phyloP scores from a whole-genome alignment of 92 coral and sea anemone genomes.

The Epizoanthus scotinus region DNA sequence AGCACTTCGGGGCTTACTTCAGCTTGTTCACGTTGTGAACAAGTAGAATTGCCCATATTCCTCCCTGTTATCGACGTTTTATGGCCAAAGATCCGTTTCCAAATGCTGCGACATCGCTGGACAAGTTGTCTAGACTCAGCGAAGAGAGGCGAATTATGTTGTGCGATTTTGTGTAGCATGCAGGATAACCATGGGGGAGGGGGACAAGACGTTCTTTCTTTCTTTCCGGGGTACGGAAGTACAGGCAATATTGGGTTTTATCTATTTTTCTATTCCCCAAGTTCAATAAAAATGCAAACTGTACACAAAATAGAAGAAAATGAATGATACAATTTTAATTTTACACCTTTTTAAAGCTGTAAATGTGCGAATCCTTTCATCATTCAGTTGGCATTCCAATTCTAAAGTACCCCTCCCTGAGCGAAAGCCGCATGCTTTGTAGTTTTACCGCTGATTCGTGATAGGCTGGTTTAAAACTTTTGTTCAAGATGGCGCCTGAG shows the following conservation, averaged over 20 bases:
- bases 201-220: not conserved
- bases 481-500: conserved; percentile 93
- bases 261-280: not conserved
- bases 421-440: conserved; percentile 64
- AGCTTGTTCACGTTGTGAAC: conserved; percentile 91
- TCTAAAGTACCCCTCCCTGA: conserved; percentile 40
- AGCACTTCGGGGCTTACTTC: conserved; percentile 96
- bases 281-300: no score
- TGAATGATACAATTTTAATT: no score
- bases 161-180: conserved; percentile 60
- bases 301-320: no score
- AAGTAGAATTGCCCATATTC: conserved; percentile 97
- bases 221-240: conserved; percentile 3
- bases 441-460: conserved; percentile 69
- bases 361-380: no score
- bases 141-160: conserved; percentile 57
- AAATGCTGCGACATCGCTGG: conserved; percentile 83
- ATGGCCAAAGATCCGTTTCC: conserved; percentile 42
- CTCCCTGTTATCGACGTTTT: conserved; percentile 71
- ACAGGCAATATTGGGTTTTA: not conserved
- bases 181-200: conserved; percentile 36
- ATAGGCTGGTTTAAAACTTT: conserved; percentile 74
- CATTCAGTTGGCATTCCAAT: no score
- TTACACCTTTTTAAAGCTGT: no score
- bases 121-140: conserved; percentile 47